Evolutionary conservation across 53 echinoderm and acorn worm genomes (phyloP).

Genomic region (Zoroaster sp.): DNA sequence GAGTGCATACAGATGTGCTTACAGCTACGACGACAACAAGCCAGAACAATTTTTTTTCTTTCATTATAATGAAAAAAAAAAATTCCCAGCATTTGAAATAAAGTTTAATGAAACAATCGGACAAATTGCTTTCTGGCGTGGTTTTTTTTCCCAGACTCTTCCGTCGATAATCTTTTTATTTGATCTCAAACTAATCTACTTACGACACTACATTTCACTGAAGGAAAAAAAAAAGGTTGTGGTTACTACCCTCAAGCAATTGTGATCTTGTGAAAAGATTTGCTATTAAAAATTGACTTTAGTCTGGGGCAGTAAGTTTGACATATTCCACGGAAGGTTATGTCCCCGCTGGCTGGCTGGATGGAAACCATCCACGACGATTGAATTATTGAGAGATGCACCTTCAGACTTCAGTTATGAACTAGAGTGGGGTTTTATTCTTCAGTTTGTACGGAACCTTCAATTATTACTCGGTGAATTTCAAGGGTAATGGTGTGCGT

Average conservation of each 20-base stretch:
- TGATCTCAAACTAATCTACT: constrained; percentile 4
- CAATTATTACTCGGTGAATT: no score
- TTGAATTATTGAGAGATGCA: neutral
- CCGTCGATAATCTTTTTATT: constrained; percentile 48
- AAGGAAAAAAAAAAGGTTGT: neutral
- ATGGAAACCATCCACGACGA: no score
- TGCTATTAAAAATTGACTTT: neutral
- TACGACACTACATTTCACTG: neutral
- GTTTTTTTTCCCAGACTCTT: neutral
- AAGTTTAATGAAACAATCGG: neutral
- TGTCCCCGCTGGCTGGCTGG: neutral
- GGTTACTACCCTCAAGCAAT: neutral
- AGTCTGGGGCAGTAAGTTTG: neutral
- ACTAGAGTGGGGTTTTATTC: neutral
- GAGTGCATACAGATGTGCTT: no score
- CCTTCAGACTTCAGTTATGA: neutral
- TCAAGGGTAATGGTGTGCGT: no score
- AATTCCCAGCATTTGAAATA: neutral
- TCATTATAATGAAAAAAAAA: neutral
- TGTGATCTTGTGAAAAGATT: constrained; percentile 2
- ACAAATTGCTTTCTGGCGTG: neutral
- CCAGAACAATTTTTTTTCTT: neutral
- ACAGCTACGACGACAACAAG: no score
- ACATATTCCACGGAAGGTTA: neutral
- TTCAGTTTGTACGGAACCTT: no score